Conservation (phyloP, 2,113 vertebrate genomes). For the Nothobranchius furzeri region DNA sequence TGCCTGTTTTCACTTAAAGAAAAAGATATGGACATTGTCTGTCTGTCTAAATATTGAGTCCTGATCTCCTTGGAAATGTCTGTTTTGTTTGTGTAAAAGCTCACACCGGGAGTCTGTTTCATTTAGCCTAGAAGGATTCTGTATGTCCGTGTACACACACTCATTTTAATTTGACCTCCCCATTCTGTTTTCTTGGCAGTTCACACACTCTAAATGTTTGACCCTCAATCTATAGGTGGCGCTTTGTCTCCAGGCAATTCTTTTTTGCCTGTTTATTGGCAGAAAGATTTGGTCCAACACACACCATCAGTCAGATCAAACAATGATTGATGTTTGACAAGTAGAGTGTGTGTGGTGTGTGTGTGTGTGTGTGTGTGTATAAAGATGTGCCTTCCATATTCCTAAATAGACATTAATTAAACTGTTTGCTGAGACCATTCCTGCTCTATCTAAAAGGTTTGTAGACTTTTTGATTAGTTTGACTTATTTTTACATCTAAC, state of each 20-base stretch:
- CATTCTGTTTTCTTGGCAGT: slow-evolving; percentile 28
- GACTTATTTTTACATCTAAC: too few species aligned
- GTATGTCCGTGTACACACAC: slow-evolving; percentile 51
- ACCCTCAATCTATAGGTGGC: slow-evolving; percentile 25
- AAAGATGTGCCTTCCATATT: too few species aligned
- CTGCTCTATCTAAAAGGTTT: too few species aligned
- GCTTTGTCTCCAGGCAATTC: slow-evolving; percentile 35
- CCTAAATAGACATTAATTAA: too few species aligned
- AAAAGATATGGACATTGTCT: slow-evolving; percentile 19
- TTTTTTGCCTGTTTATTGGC: slow-evolving; percentile 4
- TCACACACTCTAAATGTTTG: slow-evolving; percentile 50
- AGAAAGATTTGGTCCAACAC: slow-evolving; percentile 20
- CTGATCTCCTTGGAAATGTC: slow-evolving; percentile 18
- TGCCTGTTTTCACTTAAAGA: neutral
- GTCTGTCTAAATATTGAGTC: slow-evolving; percentile 42
- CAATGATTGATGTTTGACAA: neutral
- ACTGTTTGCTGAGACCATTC: too few species aligned
- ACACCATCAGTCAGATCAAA: slow-evolving; percentile 16
- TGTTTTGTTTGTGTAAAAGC: slow-evolving; percentile 64
- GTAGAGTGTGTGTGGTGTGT: too few species aligned
- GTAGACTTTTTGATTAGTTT: too few species aligned
- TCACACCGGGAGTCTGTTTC: slow-evolving; percentile 49
- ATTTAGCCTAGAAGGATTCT: slow-evolving; percentile 54
- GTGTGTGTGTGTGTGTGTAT: too few species aligned
- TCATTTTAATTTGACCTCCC: slow-evolving; percentile 52